A percentile compares a stretch with the other conserved stretches of the same genome.
phyloP scores from a whole-genome alignment of 2,888 invertebrate genomes.

The Danaus chrysippus region DNA sequence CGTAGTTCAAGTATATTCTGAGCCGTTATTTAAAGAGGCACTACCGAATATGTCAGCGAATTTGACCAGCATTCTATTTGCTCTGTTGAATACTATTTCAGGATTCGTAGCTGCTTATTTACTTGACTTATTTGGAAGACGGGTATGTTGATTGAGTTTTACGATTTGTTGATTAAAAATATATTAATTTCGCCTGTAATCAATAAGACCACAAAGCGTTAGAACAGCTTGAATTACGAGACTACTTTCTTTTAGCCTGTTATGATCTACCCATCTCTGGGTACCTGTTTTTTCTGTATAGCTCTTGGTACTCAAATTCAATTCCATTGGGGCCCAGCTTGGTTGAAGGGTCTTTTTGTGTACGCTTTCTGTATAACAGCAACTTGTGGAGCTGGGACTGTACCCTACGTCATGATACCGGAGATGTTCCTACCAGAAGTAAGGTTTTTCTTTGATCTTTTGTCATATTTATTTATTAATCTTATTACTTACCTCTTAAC shows the following conservation, averaged over 20 bases:
- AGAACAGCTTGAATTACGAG: no score
- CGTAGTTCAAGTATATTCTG: slow-evolving; percentile 59
- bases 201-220: no score
- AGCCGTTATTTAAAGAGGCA: slow-evolving; percentile 55
- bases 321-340: slow-evolving; percentile 51
- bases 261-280: slow-evolving; percentile 46
- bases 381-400: slow-evolving; percentile 51
- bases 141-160: slow-evolving; percentile 44
- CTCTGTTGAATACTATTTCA: slow-evolving; percentile 42
- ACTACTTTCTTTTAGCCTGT: slow-evolving; percentile 44
- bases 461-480: neutral
- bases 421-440: slow-evolving; percentile 63
- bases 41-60: slow-evolving; percentile 53
- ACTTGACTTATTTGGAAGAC: slow-evolving; percentile 53
- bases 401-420: slow-evolving; percentile 49
- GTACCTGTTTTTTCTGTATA: slow-evolving; percentile 42
- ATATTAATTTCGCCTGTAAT: no score
- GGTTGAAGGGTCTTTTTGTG: slow-evolving; percentile 46
- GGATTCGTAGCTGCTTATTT: slow-evolving; percentile 53
- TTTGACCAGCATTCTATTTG: slow-evolving; percentile 51
- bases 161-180: neutral
- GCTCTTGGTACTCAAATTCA: slow-evolving; percentile 52
- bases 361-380: slow-evolving; percentile 44
- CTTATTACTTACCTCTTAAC: neutral
- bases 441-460: slow-evolving; percentile 11